These are phyloP conservation scores for Microtus pennsylvanicus DNA, from an alignment of 2,113 vertebrate genomes.

Conservation along the genomic window DNA sequence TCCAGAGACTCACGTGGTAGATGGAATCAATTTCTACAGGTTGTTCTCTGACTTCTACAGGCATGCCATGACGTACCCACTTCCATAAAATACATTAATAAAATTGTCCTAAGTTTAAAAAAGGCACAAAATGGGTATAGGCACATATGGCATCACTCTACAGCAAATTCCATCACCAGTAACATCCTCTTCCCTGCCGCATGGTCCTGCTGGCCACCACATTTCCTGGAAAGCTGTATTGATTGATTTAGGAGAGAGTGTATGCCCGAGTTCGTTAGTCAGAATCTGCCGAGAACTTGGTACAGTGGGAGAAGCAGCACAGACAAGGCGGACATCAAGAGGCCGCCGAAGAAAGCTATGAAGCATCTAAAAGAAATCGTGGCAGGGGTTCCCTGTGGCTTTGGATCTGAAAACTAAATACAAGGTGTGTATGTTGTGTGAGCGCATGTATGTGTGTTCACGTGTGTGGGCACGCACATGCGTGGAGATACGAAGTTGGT, in stretches of 20 bases:
- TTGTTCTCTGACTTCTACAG: neutral
- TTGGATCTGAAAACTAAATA: neutral
- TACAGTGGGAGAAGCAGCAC: neutral
- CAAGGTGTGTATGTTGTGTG: neutral
- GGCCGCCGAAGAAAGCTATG: neutral
- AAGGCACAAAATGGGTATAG: neutral
- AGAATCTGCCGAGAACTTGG: neutral
- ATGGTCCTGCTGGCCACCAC: neutral
- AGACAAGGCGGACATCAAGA: neutral
- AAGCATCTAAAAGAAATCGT: neutral
- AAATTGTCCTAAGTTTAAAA: neutral
- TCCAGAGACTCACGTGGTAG: neutral
- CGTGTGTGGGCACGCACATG: neutral
- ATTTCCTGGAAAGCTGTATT: neutral
- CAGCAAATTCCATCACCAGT: neutral
- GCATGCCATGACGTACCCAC: no score
- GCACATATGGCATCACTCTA: neutral
- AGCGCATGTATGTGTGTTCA: neutral
- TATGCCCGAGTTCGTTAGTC: neutral
- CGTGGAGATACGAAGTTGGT: no score
- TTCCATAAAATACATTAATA: neutral
- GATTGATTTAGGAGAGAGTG: conserved; percentile 18
- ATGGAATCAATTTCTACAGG: no score
- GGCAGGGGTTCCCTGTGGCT: neutral
- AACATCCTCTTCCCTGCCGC: neutral